These are phyloP conservation scores for Drosophila takahashii DNA, from an alignment of 1,140 invertebrate species.

Conservation along the genomic window DNA sequence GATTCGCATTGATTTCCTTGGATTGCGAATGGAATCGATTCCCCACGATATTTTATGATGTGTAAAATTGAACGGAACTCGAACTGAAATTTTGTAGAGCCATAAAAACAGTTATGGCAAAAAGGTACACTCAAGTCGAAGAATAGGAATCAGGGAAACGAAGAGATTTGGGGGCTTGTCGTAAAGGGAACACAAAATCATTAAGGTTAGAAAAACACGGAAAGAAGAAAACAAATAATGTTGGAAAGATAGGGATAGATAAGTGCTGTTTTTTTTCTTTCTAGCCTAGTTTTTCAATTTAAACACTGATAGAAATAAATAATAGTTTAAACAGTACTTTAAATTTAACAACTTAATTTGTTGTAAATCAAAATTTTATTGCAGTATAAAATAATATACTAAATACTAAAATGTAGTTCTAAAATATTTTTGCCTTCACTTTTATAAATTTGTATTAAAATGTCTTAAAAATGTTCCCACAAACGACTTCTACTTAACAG, in stretches of 20 bases:
- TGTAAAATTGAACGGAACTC: conserved; percentile 70
- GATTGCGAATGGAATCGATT: conserved; percentile 39
- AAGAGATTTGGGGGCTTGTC: conserved; percentile 8
- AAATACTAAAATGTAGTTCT: too few relatives aligned
- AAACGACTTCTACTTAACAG: neutral
- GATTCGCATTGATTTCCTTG: conserved; percentile 68
- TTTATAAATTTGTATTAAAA: too few relatives aligned
- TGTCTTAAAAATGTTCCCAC: too few relatives aligned
- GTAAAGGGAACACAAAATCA: conserved; percentile 8
- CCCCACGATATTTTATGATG: conserved; percentile 59
- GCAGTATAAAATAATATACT: too few relatives aligned
- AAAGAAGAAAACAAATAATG: neutral
- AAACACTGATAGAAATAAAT: too few relatives aligned
- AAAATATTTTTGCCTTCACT: too few relatives aligned
- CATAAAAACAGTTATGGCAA: conserved; percentile 24
- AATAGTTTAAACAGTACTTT: too few relatives aligned
- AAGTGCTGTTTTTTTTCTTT: neutral
- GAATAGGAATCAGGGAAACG: neutral
- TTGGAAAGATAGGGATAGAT: neutral
- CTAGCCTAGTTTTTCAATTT: too few relatives aligned
- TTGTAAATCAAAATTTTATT: too few relatives aligned
- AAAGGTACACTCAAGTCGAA: conserved; percentile 8
- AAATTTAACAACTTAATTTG: too few relatives aligned
- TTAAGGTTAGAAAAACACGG: neutral
- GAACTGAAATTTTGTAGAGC: conserved; percentile 10